These are phyloP conservation scores for Tautogolabrus adspersus DNA, from an alignment of 2,113 vertebrate species.

Conservation along the genomic window DNA sequence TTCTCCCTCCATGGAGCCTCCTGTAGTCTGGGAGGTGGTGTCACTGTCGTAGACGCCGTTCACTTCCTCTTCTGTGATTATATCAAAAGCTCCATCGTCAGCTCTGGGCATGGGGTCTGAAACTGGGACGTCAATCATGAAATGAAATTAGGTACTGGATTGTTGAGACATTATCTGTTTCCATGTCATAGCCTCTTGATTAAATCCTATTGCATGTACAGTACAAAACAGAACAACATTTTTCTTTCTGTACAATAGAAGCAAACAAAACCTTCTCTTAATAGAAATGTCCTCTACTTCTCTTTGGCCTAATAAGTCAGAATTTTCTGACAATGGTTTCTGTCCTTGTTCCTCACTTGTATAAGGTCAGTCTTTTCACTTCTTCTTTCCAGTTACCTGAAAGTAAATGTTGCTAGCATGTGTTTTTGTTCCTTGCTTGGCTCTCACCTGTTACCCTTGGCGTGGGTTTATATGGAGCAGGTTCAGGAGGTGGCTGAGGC, in stretches of 20 bases:
- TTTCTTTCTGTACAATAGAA: neutral
- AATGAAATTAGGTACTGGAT: neutral
- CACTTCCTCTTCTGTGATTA: slow-evolving; percentile 96
- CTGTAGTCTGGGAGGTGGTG: slow-evolving; percentile 77
- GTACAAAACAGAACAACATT: neutral
- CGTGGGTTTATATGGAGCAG: slow-evolving; percentile 75
- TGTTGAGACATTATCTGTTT: neutral
- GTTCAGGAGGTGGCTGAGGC: slow-evolving; percentile 44
- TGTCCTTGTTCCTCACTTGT: slow-evolving; percentile 39
- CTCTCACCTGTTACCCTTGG: slow-evolving; percentile 83
- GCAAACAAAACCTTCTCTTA: neutral
- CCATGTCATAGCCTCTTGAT: neutral
- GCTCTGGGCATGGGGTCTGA: slow-evolving; percentile 78
- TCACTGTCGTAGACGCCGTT: slow-evolving; percentile 91
- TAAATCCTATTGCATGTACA: neutral
- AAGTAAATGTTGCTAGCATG: neutral
- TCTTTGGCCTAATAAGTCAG: neutral
- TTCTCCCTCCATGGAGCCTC: slow-evolving; percentile 82
- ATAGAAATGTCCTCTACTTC: slow-evolving; percentile 27
- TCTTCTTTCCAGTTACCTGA: slow-evolving; percentile 12
- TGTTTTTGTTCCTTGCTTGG: neutral
- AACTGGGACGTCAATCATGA: slow-evolving; percentile 57
- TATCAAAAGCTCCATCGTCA: slow-evolving; percentile 91
- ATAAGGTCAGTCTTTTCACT: slow-evolving; percentile 26
- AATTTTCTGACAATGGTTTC: neutral